Evolutionary conservation across 2,888 invertebrate genomes (phyloP).

Genomic region (Lagria hirta): DNA sequence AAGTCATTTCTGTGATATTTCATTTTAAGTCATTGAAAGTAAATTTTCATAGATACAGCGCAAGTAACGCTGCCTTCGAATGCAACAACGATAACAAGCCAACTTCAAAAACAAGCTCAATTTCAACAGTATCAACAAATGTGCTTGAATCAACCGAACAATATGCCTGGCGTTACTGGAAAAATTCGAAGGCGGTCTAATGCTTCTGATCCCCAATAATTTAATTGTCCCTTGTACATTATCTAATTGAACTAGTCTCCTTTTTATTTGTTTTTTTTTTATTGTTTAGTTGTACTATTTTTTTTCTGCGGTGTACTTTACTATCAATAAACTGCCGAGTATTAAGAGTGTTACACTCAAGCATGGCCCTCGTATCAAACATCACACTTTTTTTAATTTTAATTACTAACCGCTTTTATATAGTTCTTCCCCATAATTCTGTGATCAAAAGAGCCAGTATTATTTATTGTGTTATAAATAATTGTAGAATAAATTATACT

Average conservation of each 20-base stretch:
- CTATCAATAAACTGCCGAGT: constrained; percentile 33
- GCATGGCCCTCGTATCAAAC: constrained; percentile 16
- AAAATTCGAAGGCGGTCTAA: constrained; percentile 50
- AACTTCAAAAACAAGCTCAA: constrained; percentile 50
- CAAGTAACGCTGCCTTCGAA: constrained; percentile 43
- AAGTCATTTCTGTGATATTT: constrained; percentile 35
- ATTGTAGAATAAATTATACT: constrained; percentile 18
- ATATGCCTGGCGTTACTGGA: constrained; percentile 40
- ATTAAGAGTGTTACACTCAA: constrained; percentile 25
- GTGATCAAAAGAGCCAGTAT: constrained; percentile 22
- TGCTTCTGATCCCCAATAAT: constrained; percentile 50
- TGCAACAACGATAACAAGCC: constrained; percentile 40
- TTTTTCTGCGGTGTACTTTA: constrained; percentile 29
- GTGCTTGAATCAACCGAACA: constrained; percentile 45
- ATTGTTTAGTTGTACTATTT: constrained; percentile 25
- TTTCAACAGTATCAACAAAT: constrained; percentile 50
- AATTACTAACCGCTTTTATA: constrained; percentile 10
- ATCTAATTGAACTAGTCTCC: constrained; percentile 35
- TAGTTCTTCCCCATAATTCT: constrained; percentile 23
- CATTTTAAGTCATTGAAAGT: constrained; percentile 27
- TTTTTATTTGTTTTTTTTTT: constrained; percentile 24
- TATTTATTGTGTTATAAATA: constrained; percentile 11
- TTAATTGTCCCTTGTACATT: constrained; percentile 31
- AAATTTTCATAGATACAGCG: constrained; percentile 43
- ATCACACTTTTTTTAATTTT: constrained; percentile 13